Conservation (phyloP, 2,113 vertebrate genomes). For the Promerops cafer region DNA sequence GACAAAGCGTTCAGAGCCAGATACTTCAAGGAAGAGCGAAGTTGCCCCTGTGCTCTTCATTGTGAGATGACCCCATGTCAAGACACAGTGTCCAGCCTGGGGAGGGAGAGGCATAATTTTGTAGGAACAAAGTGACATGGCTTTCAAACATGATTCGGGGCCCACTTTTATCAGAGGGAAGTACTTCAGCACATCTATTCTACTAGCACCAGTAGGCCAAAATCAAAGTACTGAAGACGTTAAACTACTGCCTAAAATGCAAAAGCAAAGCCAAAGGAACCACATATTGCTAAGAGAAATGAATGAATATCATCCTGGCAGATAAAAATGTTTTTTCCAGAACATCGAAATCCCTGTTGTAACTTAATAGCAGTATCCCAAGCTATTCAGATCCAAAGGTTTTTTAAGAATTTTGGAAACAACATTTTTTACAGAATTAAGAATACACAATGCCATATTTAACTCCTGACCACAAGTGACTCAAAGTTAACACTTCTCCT, state of each 20-base stretch:
- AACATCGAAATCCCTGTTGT: neutral
- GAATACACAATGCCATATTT: neutral
- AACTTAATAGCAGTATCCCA: neutral
- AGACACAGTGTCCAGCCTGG: neutral
- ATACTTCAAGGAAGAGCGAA: neutral
- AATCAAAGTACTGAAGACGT: neutral
- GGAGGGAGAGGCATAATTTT: neutral
- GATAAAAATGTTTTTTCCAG: neutral
- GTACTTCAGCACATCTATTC: neutral
- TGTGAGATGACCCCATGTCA: neutral
- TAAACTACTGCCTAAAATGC: neutral
- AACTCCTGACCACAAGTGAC: neutral
- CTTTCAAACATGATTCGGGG: neutral
- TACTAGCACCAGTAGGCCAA: neutral
- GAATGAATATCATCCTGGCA: neutral
- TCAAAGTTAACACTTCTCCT: neutral
- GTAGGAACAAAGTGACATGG: neutral
- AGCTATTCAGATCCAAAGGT: neutral
- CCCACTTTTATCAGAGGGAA: neutral
- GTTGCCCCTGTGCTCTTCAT: neutral
- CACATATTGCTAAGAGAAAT: neutral
- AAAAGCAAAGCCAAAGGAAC: neutral
- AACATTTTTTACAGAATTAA: neutral
- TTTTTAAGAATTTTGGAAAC: neutral
- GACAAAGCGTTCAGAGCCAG: neutral